Percentiles rank a stretch among this genome's conserved stretches.
Evolutionary conservation across 2,888 invertebrate genomes (phyloP).

Genomic region (Hedychridium roseum): DNA sequence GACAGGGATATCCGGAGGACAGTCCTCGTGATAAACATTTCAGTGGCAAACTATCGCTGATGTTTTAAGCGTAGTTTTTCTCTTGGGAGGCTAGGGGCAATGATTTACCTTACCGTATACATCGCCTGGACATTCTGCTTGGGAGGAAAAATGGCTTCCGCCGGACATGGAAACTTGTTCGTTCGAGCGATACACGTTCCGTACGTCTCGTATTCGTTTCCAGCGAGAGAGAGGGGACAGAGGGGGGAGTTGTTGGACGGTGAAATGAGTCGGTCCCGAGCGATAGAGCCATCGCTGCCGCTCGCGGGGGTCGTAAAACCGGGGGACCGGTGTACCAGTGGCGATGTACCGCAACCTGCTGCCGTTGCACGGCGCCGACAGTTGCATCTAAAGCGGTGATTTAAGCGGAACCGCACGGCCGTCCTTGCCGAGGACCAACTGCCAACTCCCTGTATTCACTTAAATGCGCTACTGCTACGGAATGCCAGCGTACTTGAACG

Average conservation of each 20-base stretch:
- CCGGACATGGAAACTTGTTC: not conserved
- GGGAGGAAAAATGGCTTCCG: not conserved
- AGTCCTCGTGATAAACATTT: too few species aligned
- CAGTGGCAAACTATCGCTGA: not conserved
- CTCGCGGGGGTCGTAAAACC: conserved; percentile 30
- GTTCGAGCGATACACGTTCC: too few species aligned
- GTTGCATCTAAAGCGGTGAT: conserved; percentile 18
- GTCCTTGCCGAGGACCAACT: too few species aligned
- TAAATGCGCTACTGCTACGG: too few species aligned
- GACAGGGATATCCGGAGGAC: too few species aligned
- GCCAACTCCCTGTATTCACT: too few species aligned
- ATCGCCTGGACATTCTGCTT: not conserved
- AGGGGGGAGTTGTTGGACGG: not conserved
- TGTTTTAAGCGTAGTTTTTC: not conserved
- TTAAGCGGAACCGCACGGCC: too few species aligned
- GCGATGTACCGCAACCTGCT: conserved; percentile 16
- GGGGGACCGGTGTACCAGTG: too few species aligned
- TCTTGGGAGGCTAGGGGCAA: not conserved
- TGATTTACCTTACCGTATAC: not conserved
- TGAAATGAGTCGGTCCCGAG: too few species aligned
- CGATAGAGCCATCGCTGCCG: conserved; percentile 26
- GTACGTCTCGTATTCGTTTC: too few species aligned
- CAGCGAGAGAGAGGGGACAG: too few species aligned
- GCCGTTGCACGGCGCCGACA: conserved; percentile 27
- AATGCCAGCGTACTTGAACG: too few species aligned